Base-by-base conservation (phyloP, 1,140 invertebrate genomes). In the Drosophila teissieri region DNA sequence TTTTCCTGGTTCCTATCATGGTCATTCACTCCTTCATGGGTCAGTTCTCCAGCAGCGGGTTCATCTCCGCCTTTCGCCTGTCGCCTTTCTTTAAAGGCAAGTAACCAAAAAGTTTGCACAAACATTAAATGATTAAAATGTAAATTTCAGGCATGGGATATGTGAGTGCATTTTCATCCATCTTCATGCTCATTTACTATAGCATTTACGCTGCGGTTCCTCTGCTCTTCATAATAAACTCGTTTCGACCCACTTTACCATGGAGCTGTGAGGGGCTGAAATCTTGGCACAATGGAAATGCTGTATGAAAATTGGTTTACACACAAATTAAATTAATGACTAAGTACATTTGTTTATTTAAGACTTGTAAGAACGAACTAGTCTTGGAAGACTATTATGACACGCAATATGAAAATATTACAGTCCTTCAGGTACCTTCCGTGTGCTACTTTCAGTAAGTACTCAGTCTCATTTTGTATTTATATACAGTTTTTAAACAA, bases 1-100 rank as follows among this genome's bases (percentile, higher is more conserved):
- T 91, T 0, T 92, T 75, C 46, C 48, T 91, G 17, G 77, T 92
- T 6, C 91, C 91, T 1, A 76, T 91, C 27, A 40, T 91, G 57
- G 75, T 92, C 4, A 90, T 91, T 17, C 91, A 92, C 48, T 86
- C 81, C 14, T 92, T 90, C 55, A 74, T 92, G 84, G 90, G 91
- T 0, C 91, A 92, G 48, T 92, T 92, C 39, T 91, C 90, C 0
- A 92, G 88, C 67, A 92, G 84, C 37, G 90, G 90, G 1, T 92
- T 88, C 14, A 91, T 92, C 55, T 92, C 91, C 4, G 79, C 79
- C 2, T 90, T 91, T 65, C 84, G 91, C 1, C 34, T 91, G 1
- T 72, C 88, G 6, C 91, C 91, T 6, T 83, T 92, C 17, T 91
- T 91, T 14, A 92, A 92, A 80, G 91, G 88, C 90, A 74, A 54